Conservation (phyloP, 2,797 vertebrate species). For the Brachyrhaphis roseni region DNA sequence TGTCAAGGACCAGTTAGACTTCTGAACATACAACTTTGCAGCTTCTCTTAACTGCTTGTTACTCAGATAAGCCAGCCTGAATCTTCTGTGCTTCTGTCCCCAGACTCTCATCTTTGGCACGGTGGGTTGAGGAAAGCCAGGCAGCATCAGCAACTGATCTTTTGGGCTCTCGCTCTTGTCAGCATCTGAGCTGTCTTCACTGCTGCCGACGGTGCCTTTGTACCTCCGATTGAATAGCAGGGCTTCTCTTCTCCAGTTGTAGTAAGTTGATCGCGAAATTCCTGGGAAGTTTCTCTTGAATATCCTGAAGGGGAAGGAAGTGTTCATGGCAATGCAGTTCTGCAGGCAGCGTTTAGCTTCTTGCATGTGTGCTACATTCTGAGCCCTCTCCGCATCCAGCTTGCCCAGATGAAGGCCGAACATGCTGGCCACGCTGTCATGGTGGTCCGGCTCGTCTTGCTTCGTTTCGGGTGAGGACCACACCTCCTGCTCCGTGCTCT, state of each 20-base stretch:
- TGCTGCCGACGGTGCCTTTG: slow-evolving; percentile 72
- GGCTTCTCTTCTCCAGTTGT: slow-evolving; percentile 97
- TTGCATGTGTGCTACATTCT: slow-evolving; percentile 86
- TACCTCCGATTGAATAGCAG: slow-evolving; percentile 77
- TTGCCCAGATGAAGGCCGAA: slow-evolving; percentile 68
- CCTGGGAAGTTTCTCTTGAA: slow-evolving; percentile 93
- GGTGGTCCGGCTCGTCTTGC: slow-evolving; percentile 58
- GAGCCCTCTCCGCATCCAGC: slow-evolving; percentile 72
- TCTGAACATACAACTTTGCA: slow-evolving; percentile 84
- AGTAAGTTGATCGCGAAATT: slow-evolving; percentile 95
- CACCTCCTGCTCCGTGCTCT: slow-evolving; percentile 78
- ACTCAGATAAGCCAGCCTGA: slow-evolving; percentile 76
- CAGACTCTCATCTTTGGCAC: slow-evolving; percentile 58
- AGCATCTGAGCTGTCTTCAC: slow-evolving; percentile 74
- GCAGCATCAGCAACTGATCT: slow-evolving; percentile 40
- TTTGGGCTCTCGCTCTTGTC: slow-evolving; percentile 76
- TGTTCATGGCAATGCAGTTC: slow-evolving; percentile 90
- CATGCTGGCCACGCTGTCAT: slow-evolving; percentile 71
- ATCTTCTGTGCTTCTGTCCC: slow-evolving; percentile 63
- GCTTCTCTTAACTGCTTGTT: slow-evolving; percentile 85
- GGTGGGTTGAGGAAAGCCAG: slow-evolving; percentile 15
- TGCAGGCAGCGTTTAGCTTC: slow-evolving; percentile 91
- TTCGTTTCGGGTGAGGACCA: slow-evolving; percentile 81
- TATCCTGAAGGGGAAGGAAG: slow-evolving; percentile 88
- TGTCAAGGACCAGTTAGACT: slow-evolving; percentile 84